phyloP scores from a whole-genome alignment of 2,113 vertebrate species.

The Cinclus cinclus region DNA sequence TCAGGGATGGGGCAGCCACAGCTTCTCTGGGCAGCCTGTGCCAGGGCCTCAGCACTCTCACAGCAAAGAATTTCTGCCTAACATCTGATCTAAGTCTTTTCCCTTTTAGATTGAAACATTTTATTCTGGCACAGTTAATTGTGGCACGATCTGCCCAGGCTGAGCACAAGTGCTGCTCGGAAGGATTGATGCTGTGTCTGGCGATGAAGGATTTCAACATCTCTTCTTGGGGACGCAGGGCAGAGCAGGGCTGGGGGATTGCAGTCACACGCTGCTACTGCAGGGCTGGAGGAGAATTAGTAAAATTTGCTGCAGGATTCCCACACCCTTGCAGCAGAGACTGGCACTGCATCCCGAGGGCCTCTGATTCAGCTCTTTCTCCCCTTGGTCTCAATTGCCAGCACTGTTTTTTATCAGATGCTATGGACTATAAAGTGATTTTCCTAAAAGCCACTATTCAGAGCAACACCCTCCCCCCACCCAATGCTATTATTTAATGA shows the following conservation, averaged over 20 bases:
- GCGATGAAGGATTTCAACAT: neutral
- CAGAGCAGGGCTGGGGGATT: neutral
- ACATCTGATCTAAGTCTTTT: neutral
- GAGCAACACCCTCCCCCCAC: neutral
- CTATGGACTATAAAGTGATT: neutral
- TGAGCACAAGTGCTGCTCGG: neutral
- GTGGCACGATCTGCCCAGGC: neutral
- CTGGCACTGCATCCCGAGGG: neutral
- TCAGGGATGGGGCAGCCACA: neutral
- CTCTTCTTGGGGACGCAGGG: neutral
- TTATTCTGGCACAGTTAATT: neutral
- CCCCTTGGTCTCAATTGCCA: constrained; percentile 16
- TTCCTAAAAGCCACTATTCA: constrained; percentile 3
- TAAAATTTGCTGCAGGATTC: constrained; percentile 53
- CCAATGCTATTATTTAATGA: constrained; percentile 54
- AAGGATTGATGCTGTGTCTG: neutral
- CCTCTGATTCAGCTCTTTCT: constrained; percentile 52
- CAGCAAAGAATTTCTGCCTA: neutral
- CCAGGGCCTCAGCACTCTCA: neutral
- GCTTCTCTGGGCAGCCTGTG: neutral
- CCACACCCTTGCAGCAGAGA: constrained; percentile 44
- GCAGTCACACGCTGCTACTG: constrained; percentile 41
- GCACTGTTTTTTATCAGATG: constrained; percentile 27
- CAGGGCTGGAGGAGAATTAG: constrained; percentile 54
- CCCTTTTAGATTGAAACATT: rapidly evolving